Percentiles rank a stretch among this genome's conserved stretches.
Conservation (phyloP, 1,140 invertebrate species). For the Tachypleus tridentatus region DNA sequence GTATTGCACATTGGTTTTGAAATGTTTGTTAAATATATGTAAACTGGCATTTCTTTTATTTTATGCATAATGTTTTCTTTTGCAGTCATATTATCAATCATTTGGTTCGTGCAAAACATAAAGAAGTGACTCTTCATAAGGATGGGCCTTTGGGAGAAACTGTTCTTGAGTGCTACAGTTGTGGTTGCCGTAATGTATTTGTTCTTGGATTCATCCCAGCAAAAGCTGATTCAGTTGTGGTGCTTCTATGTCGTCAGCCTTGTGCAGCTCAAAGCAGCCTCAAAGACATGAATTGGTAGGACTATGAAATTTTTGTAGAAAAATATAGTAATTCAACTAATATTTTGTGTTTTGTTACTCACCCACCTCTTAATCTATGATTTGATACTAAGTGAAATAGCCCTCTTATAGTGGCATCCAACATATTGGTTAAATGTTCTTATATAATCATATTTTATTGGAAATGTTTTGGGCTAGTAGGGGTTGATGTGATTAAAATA, state of each 20-base stretch:
- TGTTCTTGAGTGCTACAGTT: slow-evolving; percentile 95
- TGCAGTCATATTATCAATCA: slow-evolving; percentile 97
- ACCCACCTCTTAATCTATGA: no score
- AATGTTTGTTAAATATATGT: slow-evolving; percentile 6
- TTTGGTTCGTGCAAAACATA: slow-evolving; percentile 93
- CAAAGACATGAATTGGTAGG: slow-evolving; percentile 94
- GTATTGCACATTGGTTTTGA: background rate
- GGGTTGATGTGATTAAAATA: no score
- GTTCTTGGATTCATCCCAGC: slow-evolving; percentile 97
- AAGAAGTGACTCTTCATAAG: slow-evolving; percentile 94
- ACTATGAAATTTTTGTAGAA: background rate
- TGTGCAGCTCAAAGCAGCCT: slow-evolving; percentile 88
- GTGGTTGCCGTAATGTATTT: slow-evolving; percentile 95
- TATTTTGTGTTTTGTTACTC: background rate
- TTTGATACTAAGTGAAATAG: no score
- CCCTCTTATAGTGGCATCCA: no score
- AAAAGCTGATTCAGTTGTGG: slow-evolving; percentile 98
- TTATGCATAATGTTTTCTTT: slow-evolving; percentile 9
- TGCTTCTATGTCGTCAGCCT: slow-evolving; percentile 90
- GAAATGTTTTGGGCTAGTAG: no score
- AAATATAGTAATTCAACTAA: background rate
- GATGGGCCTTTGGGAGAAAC: slow-evolving; percentile 97
- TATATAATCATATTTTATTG: no score
- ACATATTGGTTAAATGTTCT: no score
- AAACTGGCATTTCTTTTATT: background rate